Percentiles rank a stretch among this genome's conserved stretches.
Conservation (phyloP, 2,113 vertebrate genomes). For the Astur gentilis region DNA sequence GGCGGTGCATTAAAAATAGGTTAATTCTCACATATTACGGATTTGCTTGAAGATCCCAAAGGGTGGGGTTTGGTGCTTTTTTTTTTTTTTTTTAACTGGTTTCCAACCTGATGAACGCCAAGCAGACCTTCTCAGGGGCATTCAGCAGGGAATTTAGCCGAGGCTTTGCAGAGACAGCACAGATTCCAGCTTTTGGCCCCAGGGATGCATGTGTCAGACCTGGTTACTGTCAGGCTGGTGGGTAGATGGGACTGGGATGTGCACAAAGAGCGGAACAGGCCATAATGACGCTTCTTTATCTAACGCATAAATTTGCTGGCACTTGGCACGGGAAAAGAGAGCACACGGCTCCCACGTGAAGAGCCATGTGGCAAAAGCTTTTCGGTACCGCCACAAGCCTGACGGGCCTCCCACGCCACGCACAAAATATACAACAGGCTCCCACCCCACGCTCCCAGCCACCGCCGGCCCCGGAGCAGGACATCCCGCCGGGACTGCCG, state of each 20-base stretch:
- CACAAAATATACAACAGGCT: background rate
- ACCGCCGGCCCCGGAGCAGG: accelerated
- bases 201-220: background rate
- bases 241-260: background rate
- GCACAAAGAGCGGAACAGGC: background rate
- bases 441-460: background rate
- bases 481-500: background rate
- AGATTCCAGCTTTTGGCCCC: background rate
- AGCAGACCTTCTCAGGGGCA: background rate
- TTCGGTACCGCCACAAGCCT: background rate
- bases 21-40: background rate
- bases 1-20: conserved; percentile 17
- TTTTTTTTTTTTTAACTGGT: background rate
- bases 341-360: background rate
- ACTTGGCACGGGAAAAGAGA: background rate
- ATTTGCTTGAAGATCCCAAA: background rate
- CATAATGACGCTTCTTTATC: background rate
- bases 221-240: background rate
- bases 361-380: background rate
- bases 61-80: background rate
- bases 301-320: background rate
- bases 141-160: background rate
- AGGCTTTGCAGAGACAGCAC: background rate
- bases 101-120: background rate
- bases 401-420: accelerated